phyloP scores from a whole-genome alignment of 2,797 vertebrate genomes.

The Acrossocheilus wenchowensis region DNA sequence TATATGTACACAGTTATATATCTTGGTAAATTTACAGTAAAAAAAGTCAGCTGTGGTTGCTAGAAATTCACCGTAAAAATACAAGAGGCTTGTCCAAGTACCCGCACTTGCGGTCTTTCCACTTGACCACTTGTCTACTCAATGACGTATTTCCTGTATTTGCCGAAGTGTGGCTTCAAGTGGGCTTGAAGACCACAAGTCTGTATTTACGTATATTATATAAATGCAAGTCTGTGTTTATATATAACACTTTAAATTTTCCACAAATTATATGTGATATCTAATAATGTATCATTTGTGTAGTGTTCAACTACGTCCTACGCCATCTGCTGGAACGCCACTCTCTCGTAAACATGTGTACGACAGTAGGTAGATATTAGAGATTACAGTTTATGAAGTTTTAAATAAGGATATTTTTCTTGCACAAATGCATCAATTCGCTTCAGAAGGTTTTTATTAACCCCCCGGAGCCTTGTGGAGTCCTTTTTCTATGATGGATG shows the following conservation, averaged over 20 bases:
- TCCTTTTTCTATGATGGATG: too few species aligned
- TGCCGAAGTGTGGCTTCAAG: not conserved
- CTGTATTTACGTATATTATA: not conserved
- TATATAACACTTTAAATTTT: not conserved
- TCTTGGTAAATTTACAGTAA: not conserved
- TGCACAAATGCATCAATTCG: too few species aligned
- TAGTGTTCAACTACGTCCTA: too few species aligned
- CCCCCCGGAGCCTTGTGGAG: too few species aligned
- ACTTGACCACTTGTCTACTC: not conserved
- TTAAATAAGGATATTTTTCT: too few species aligned
- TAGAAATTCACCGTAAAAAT: not conserved
- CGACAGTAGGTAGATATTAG: too few species aligned
- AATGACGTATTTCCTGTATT: not conserved
- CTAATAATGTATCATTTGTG: not conserved
- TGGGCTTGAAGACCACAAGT: not conserved
- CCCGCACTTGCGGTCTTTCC: not conserved
- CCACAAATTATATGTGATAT: not conserved
- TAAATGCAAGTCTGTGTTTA: not conserved
- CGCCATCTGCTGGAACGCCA: too few species aligned
- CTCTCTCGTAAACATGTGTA: too few species aligned
- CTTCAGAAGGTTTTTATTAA: too few species aligned
- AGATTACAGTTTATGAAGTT: too few species aligned
- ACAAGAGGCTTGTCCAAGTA: too few species aligned
- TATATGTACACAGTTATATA: not conserved
- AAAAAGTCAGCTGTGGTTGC: not conserved